These are phyloP conservation scores for Pyrochroa serraticornis DNA, from an alignment of 2,888 invertebrate genomes.

Conservation along the genomic window DNA sequence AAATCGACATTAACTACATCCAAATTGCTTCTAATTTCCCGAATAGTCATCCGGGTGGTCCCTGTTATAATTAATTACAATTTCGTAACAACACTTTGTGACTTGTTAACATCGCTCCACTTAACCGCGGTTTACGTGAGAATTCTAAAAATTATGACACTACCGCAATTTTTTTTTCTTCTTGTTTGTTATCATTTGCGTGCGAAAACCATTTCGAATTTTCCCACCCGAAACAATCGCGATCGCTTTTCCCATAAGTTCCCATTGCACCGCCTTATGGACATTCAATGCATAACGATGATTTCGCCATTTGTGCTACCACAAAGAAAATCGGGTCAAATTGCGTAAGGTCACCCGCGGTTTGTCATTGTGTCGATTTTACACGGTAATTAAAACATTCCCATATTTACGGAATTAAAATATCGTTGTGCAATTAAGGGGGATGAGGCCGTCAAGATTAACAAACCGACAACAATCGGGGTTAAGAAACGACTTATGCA, in stretches of 20 bases:
- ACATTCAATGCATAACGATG: constrained; percentile 19
- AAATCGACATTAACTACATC: no score
- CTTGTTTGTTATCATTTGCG: no score
- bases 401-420: background rate
- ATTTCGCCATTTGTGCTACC: constrained; percentile 12
- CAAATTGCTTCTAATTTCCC: no score
- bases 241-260: constrained; percentile 18
- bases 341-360: constrained; percentile 13
- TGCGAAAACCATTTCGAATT: constrained; percentile 11
- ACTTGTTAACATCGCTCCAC: background rate
- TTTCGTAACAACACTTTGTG: no score
- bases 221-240: constrained; percentile 19
- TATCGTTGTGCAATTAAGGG: no score
- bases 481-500: no score
- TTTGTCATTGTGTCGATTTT: constrained; percentile 8
- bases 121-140: no score
- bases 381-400: constrained; percentile 6
- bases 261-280: constrained; percentile 11
- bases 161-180: background rate
- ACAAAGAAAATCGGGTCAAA: constrained; percentile 14
- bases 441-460: no score
- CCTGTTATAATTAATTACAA: no score
- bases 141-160: constrained; percentile 17
- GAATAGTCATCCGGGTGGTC: no score
- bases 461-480: no score